A percentile compares a stretch with the other conserved stretches of the same genome.
phyloP scores from a whole-genome alignment of 1,140 invertebrate genomes.

The Drosophila santomea region DNA sequence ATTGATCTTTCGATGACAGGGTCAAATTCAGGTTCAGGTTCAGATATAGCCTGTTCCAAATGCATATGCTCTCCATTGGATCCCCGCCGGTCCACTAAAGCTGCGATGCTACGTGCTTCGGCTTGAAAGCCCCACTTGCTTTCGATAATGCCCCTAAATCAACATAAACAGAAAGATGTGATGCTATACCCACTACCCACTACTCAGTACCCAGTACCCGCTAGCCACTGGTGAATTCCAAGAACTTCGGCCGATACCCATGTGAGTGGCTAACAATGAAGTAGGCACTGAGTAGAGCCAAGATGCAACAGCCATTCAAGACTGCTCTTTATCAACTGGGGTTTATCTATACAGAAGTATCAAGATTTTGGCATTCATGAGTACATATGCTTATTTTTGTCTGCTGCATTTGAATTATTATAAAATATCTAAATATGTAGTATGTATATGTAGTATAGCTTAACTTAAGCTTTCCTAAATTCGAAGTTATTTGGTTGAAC shows the following conservation, averaged over 20 bases:
- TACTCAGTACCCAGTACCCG: too few relatives aligned
- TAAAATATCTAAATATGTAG: too few relatives aligned
- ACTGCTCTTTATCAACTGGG: neutral
- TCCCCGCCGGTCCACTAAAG: neutral
- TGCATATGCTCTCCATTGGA: slow-evolving; percentile 17
- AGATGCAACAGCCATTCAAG: slow-evolving; percentile 1
- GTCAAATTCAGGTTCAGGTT: slow-evolving; percentile 20
- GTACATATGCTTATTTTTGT: too few relatives aligned
- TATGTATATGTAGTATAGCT: too few relatives aligned
- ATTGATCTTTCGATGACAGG: slow-evolving; percentile 1
- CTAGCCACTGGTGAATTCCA: slow-evolving; percentile 48
- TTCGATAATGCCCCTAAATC: slow-evolving; percentile 49
- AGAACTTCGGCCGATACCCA: slow-evolving; percentile 35
- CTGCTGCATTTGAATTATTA: too few relatives aligned
- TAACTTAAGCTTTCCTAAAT: too few relatives aligned
- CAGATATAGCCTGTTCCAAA: slow-evolving; percentile 5
- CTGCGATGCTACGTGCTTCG: slow-evolving; percentile 45
- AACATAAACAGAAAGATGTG: slow-evolving; percentile 16
- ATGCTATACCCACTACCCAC: neutral
- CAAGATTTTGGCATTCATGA: neutral
- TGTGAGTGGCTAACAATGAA: slow-evolving; percentile 36
- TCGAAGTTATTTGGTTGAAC: too few relatives aligned
- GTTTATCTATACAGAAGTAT: neutral
- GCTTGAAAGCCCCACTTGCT: slow-evolving; percentile 16
- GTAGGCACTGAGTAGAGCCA: neutral